Base-by-base conservation (phyloP, 1,140 invertebrate genomes). In the Artemia franciscana region DNA sequence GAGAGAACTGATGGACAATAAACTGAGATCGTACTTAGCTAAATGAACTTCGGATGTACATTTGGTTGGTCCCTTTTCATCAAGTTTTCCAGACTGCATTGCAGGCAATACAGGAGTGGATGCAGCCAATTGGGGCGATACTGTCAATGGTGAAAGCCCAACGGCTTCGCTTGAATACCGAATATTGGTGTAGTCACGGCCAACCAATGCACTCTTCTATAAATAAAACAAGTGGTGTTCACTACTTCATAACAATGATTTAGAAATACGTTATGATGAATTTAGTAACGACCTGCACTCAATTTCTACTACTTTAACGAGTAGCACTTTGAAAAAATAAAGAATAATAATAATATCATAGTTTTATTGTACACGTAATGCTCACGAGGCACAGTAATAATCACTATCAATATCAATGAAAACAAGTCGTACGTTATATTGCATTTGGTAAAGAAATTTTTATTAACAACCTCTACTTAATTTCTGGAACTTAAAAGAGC, bases 111-210 rank as follows among this genome's bases (percentile, higher is more conserved):
- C 51, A 39, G 9, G 27, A 15, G 56, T 26, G 5, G 56, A 51
- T 26, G 26, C 27, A 24, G 23, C 25, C 51, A 62, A 64, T 51
- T 51, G 62, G 26, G 26, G 64, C 24, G 64, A 67, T 51, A 68
- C 39, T 9, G 63, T 61, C 24, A 66, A 66, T 26, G 71, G 70
- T 5, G 68, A 66, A 4, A 70, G 70, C 24, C 69, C 71, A 18
- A 69, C 69, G 18, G 67, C 69, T 67, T 73, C 72, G 60, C 65
- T 70, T 24, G 70, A 69, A 66, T 82, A 86, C 66, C 81, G 78
- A 68, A 93, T 93, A 74, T 93, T 93, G 26, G 87, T 90, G 72
- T 93, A 93, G 72, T 92, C 90, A 66, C 88, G 76, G 2, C 89
- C 88, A 57, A 86, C 76, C 70, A 86, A 84, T 57, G 86, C 73